phyloP scores from a whole-genome alignment of 2,888 invertebrate species.

The Criorhina ranunculi region DNA sequence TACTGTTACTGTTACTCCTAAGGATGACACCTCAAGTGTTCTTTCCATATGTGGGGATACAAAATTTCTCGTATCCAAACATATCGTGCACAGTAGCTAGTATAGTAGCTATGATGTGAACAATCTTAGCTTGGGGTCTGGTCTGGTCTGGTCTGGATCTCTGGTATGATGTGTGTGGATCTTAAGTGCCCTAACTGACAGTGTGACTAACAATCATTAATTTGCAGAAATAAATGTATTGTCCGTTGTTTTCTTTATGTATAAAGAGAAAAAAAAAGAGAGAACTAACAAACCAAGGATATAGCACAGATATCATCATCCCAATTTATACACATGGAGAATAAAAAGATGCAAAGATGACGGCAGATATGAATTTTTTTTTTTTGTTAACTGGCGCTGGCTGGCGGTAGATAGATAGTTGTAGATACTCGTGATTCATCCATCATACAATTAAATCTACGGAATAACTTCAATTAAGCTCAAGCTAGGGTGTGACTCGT shows the following conservation, averaged over 20 bases:
- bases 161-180: conserved; percentile 58
- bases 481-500: conserved; percentile 73
- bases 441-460: conserved; percentile 75
- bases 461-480: conserved; percentile 76
- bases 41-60: conserved; percentile 70
- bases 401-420: conserved; percentile 12
- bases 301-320: conserved; percentile 65
- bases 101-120: background rate
- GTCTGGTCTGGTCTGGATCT: background rate
- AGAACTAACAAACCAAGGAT: conserved; percentile 51
- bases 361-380: conserved; percentile 46
- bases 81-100: background rate
- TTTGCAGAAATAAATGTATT: conserved; percentile 68
- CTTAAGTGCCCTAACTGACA: conserved; percentile 75
- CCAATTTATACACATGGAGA: conserved; percentile 46
- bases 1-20: conserved; percentile 32
- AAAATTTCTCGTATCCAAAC: conserved; percentile 28
- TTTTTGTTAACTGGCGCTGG: conserved; percentile 33
- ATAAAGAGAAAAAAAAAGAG: conserved; percentile 4
- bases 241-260: conserved; percentile 4
- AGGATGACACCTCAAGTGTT: conserved; percentile 76
- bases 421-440: conserved; percentile 72
- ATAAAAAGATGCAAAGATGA: conserved; percentile 60
- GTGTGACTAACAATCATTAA: conserved; percentile 77
- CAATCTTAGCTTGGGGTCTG: conserved; percentile 74